phyloP scores from a whole-genome alignment of 2,113 vertebrate species.

The Sinocyclocheilus grahami region DNA sequence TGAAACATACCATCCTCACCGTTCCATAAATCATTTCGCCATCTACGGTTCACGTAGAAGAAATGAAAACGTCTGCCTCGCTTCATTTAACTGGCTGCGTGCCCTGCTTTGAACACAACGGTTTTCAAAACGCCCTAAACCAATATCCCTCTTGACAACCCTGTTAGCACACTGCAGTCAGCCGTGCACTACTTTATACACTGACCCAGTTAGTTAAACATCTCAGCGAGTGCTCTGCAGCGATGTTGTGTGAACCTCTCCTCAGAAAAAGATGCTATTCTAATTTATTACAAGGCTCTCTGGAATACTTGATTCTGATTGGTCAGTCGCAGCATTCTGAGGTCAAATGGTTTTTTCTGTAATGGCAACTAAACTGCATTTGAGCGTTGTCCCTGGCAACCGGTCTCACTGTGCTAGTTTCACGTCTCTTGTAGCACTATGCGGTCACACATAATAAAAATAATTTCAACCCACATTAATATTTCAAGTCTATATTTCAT shows the following conservation, averaged over 20 bases:
- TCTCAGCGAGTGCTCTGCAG: slow-evolving; percentile 11
- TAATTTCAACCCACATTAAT: background rate
- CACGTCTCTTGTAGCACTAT: background rate
- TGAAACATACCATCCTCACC: slow-evolving; percentile 40
- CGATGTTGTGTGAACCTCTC: background rate
- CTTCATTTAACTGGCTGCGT: background rate
- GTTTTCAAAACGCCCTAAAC: slow-evolving; percentile 1
- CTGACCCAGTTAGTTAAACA: slow-evolving; percentile 17
- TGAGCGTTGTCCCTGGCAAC: background rate
- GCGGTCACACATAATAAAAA: background rate
- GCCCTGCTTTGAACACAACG: background rate
- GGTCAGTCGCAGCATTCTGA: background rate
- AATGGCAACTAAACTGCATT: background rate
- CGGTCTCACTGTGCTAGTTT: background rate
- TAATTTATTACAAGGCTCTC: background rate
- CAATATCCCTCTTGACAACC: slow-evolving; percentile 9
- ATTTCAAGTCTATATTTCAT: background rate
- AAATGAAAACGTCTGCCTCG: slow-evolving; percentile 33
- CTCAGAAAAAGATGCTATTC: slow-evolving; percentile 12
- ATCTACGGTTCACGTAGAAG: slow-evolving; percentile 28
- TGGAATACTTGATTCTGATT: slow-evolving; percentile 22
- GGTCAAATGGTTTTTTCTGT: background rate
- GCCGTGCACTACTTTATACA: slow-evolving; percentile 17
- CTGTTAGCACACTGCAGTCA: slow-evolving; percentile 8
- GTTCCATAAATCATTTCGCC: slow-evolving; percentile 39